Conservation (phyloP, 2,797 vertebrate genomes). For the Enteromius argenteus region DNA sequence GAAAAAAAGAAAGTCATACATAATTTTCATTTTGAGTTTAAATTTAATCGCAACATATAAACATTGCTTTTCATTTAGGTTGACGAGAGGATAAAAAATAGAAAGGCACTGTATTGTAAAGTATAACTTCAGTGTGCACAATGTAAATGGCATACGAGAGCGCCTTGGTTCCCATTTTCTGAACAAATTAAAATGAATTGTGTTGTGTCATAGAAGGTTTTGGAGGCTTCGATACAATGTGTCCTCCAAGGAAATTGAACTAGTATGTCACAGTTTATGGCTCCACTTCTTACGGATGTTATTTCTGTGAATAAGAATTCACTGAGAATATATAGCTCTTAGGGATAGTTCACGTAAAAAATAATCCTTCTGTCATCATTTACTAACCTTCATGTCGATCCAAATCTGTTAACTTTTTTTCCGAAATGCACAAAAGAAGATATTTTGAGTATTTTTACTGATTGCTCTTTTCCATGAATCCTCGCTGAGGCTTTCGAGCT, state of each 20-base stretch:
- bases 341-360: background rate
- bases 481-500: background rate
- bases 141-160: slow-evolving; percentile 22
- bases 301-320: slow-evolving; percentile 21
- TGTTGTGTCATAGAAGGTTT: slow-evolving; percentile 46
- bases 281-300: slow-evolving; percentile 42
- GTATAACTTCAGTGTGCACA: background rate
- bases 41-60: background rate
- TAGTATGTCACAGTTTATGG: slow-evolving; percentile 49
- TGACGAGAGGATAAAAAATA: background rate
- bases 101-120: background rate
- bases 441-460: background rate
- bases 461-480: background rate
- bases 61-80: too few relatives aligned
- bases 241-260: slow-evolving; percentile 51
- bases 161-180: background rate
- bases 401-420: background rate
- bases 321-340: background rate
- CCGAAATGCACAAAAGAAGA: background rate
- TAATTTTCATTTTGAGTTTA: background rate
- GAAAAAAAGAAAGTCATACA: background rate
- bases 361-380: background rate
- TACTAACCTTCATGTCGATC: background rate
- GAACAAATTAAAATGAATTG: slow-evolving; percentile 51
- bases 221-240: slow-evolving; percentile 25